Percentiles rank a stretch among this genome's conserved stretches.
Evolutionary conservation across 2,113 vertebrate species (phyloP).

Genomic region (Actenoides lindsayi): DNA sequence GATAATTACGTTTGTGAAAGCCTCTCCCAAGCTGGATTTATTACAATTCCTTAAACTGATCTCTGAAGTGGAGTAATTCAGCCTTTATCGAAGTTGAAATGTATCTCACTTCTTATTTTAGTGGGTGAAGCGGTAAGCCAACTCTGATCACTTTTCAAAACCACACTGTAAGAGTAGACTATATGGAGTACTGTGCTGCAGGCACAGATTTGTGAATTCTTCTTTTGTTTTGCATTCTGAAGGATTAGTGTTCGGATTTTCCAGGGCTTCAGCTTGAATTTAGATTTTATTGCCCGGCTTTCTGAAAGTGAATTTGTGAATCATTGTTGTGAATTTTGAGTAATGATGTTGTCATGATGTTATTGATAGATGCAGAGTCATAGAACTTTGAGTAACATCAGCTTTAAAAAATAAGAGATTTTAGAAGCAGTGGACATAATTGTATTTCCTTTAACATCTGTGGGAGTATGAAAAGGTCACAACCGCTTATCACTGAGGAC

Average conservation of each 20-base stretch:
- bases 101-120: not conserved
- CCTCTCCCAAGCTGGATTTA: not conserved
- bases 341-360: slow-evolving; percentile 68
- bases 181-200: not conserved
- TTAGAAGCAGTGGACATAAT: not conserved
- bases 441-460: not conserved
- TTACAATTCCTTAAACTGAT: not conserved
- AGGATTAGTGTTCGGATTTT: slow-evolving; percentile 60
- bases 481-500: not conserved
- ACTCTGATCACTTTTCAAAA: not conserved
- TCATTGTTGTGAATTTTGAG: slow-evolving; percentile 43
- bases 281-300: slow-evolving; percentile 57
- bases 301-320: slow-evolving; percentile 62
- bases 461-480: not conserved
- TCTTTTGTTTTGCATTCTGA: slow-evolving; percentile 59
- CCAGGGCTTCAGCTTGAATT: slow-evolving; percentile 63
- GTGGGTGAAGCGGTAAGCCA: not conserved
- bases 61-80: not conserved
- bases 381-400: slow-evolving; percentile 61
- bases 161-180: not conserved
- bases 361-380: slow-evolving; percentile 62
- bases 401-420: not conserved
- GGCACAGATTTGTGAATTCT: slow-evolving; percentile 21
- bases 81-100: not conserved
- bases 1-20: not conserved